Evolutionary conservation across 2,113 vertebrate genomes (phyloP), one percentile per base, ranked within the genome.

Genomic region (Promerops cafer): DNA sequence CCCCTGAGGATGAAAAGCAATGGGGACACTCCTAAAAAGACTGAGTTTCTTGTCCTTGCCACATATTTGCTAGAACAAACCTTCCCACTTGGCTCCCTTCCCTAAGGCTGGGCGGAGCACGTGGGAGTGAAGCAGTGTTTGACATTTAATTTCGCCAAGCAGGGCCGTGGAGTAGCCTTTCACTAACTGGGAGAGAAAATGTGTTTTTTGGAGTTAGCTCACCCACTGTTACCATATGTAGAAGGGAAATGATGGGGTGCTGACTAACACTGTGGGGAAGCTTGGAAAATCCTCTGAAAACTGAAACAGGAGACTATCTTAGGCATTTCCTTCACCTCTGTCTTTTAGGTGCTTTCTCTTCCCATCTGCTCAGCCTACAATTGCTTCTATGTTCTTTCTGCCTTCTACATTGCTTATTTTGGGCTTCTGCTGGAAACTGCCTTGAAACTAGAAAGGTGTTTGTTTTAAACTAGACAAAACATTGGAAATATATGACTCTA

Each of bases 181-280:
- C 86, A 94, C 96, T 87, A 71, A 87, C 88, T 23, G 19, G 50
- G 10, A 13, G 80, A 89, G 90, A 92, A 93, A 97, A 96, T 42
- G 86, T 2, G 2, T 54, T 94, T 97, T 94, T 97, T 52, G 39
- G 77, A 89, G 90, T 89, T 84, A 95, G 87, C 59, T 94, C 80
- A 74, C 92, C 96, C 85, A 71, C 86, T 90, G 94, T 92, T 84
- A 92, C 96, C 81, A 57, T 79, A 81, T 44, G 92, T 92, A 97
- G 97, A 96, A 97, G 96, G 59, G 83, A 98, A 97, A 92, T 91
- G 90, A 98, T 91, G 97, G 96, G 93, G 89, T 94, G 95, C 87
- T 97, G 97, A 98, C 96, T 97, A 97, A 97, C 83, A 37, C 93
- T 72, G 96, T 88, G 85, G 94, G 96, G 96, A 96, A 96, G 90